Evolutionary conservation across 2,113 vertebrate species (phyloP), one percentile per base, ranked within the genome.

Genomic region (Vulpes vulpes): DNA sequence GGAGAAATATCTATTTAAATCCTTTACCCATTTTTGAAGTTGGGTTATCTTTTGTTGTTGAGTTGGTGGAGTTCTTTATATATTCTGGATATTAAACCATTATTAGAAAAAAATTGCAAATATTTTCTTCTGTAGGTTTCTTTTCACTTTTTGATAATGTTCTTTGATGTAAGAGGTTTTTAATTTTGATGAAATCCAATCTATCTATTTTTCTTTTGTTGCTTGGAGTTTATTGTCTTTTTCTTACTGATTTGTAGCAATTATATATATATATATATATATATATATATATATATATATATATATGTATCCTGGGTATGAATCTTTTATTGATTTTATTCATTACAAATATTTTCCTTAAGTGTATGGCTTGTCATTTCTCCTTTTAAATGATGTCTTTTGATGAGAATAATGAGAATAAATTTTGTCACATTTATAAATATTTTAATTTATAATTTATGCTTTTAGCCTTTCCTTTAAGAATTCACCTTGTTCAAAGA

Each of bases 401-500:
- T 78, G 59, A 85, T 89, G 43, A 93, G 20, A 60, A 79, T 49
- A 60, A 79, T 49, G 55, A 67, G 30, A 51, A 49, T 64, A 62
- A 2, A 57, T 64, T 95, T 95, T 76, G 17, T 73, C 11, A 49
- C 27, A 85, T 79, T 87, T 86, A 71, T 86, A 49, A 89, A 23
- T 92, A 86, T 78, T 89, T 85, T 11, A 49, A 84, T 85, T 95
- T 82, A 32, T 80, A 7, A 8, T 51, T 95, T 95, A 69, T 51
- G 73, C 30, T 62, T 95, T 57, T 94, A 81, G 53, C 27, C 10
- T 90, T 94, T 88, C 43, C 16, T 73, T 94, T 89, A 71, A 92
- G 69, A 74, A 74, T n/a, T 82, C 3, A 30, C 23, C 11, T 53
- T 89, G n/a, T 91, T 96, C 14, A 80, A 91, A 96, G 69, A 38